Evolutionary conservation across 2,113 vertebrate genomes (phyloP).

Genomic region (Cichladusa arquata): DNA sequence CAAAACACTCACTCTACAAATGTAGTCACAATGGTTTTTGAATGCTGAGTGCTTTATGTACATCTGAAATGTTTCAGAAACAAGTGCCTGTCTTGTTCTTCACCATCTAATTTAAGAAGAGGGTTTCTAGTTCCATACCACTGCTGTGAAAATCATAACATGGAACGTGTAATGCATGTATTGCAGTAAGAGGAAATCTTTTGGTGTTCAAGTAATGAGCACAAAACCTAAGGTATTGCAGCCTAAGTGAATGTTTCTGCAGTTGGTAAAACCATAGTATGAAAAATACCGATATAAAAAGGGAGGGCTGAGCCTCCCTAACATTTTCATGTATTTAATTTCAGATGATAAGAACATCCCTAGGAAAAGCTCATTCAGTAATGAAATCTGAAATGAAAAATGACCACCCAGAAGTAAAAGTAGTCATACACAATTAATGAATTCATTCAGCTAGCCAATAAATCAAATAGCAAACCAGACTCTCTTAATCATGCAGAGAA

Average conservation of each 20-base stretch:
- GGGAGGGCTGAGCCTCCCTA: background rate
- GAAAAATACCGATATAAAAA: background rate
- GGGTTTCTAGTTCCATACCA: background rate
- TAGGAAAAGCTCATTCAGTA: conserved; percentile 39
- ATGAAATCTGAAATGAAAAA: conserved; percentile 52
- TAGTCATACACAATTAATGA: conserved; percentile 60
- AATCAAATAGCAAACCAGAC: conserved; percentile 43
- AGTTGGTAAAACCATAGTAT: background rate
- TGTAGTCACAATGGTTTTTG: background rate
- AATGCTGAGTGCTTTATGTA: background rate
- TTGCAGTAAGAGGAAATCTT: background rate
- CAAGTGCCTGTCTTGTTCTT: background rate
- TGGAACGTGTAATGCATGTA: rapidly evolving
- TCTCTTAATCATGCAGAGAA: conserved; percentile 22
- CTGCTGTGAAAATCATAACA: background rate
- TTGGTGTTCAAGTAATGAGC: background rate
- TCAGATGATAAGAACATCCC: conserved; percentile 19
- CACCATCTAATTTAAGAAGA: background rate
- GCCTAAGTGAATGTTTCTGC: background rate
- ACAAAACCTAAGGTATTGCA: background rate
- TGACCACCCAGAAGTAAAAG: conserved; percentile 49
- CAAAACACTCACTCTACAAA: background rate
- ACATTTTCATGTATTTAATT: conserved; percentile 16
- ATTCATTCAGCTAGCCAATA: conserved; percentile 46
- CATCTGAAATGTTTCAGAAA: background rate